phyloP scores from a whole-genome alignment of 2,888 invertebrate species.

The Eurytoma adleriae region DNA sequence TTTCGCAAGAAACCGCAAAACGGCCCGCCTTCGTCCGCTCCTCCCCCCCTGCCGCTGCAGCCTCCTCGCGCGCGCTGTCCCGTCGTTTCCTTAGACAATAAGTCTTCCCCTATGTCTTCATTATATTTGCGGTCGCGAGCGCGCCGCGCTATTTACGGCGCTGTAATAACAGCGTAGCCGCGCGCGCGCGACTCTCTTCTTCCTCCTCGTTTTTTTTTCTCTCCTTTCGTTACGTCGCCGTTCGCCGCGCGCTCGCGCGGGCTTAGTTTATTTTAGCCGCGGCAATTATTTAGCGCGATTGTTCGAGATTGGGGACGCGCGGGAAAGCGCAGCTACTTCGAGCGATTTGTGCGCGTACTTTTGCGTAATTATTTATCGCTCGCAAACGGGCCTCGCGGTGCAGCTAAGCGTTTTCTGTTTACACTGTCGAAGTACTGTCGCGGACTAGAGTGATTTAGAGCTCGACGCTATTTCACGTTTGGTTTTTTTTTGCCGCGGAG shows the following conservation, averaged over 20 bases:
- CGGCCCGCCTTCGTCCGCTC: constrained; percentile 52
- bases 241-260: background rate
- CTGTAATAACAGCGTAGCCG: constrained; percentile 47
- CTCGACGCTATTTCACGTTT: background rate
- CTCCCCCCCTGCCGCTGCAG: background rate
- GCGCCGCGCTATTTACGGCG: constrained; percentile 44
- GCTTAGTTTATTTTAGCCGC: constrained; percentile 41
- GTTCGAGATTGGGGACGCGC: background rate
- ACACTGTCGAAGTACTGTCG: background rate
- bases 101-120: constrained; percentile 56
- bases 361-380: background rate
- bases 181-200: background rate
- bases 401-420: background rate
- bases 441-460: background rate
- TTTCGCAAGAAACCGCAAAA: constrained; percentile 73
- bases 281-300: background rate
- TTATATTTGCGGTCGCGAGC: constrained; percentile 55
- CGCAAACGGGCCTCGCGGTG: background rate
- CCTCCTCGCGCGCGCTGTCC: background rate
- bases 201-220: background rate
- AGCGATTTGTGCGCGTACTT: constrained; percentile 26
- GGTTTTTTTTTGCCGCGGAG: no score
- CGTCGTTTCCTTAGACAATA: constrained; percentile 48
- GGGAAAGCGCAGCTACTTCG: constrained; percentile 6
- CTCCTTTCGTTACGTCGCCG: no score